Conservation (phyloP, 2,888 invertebrate genomes). For the Patella depressa region DNA sequence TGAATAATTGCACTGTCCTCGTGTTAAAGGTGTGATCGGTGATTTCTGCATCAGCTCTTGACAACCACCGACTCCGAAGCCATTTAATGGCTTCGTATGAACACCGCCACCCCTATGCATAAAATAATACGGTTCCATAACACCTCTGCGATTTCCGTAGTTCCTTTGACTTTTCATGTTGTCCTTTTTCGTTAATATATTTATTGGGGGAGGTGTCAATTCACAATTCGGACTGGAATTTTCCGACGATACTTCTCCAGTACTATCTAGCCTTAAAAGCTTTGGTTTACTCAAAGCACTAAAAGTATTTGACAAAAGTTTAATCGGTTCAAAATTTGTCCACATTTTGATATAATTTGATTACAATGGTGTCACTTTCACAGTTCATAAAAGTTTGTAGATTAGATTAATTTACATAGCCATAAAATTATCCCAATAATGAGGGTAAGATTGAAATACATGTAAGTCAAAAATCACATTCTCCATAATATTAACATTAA, state of each 20-base stretch:
- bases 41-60: neutral
- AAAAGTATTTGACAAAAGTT: too few species aligned
- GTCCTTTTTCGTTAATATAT: neutral
- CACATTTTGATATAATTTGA: too few species aligned
- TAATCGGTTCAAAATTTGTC: too few species aligned
- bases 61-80: neutral
- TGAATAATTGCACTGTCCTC: too few species aligned
- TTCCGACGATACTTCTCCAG: constrained; percentile 45
- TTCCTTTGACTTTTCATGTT: neutral
- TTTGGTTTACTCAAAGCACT: too few species aligned
- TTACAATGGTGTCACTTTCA: too few species aligned
- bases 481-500: too few species aligned
- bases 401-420: too few species aligned
- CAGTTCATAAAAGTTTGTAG: too few species aligned
- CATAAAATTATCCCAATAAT: too few species aligned
- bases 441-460: too few species aligned
- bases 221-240: neutral
- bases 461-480: too few species aligned
- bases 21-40: neutral
- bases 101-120: neutral
- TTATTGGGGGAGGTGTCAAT: neutral
- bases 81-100: neutral
- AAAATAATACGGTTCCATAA: neutral
- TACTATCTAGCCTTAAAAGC: constrained; percentile 48
- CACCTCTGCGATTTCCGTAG: neutral